Percentiles rank a stretch among this genome's conserved stretches.
Evolutionary conservation across 2,888 invertebrate species (phyloP).

Genomic region (Microctonus aethiopoides): DNA sequence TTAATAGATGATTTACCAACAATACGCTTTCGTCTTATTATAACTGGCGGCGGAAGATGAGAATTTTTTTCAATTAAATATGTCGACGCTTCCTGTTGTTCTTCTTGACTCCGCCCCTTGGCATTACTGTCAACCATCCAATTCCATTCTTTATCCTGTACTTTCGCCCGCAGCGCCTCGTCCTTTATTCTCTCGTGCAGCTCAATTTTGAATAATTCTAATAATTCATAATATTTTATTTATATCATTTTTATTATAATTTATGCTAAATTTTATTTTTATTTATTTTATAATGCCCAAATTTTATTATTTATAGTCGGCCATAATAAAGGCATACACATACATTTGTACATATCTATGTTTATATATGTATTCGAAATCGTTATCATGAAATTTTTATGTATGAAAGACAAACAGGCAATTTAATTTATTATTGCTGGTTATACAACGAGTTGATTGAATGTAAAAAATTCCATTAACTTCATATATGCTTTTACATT

Average conservation of each 20-base stretch:
- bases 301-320: neutral
- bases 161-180: slow-evolving; percentile 46
- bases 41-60: slow-evolving; percentile 60
- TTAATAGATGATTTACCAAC: slow-evolving; percentile 35
- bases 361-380: neutral
- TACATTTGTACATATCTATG: too few species aligned
- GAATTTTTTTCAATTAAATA: slow-evolving; percentile 40
- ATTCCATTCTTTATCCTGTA: slow-evolving; percentile 24
- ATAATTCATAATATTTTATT: neutral
- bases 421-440: neutral
- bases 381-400: slow-evolving; percentile 8
- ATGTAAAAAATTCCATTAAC: neutral
- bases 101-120: slow-evolving; percentile 37
- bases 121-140: slow-evolving; percentile 19
- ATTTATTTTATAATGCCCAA: neutral
- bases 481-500: neutral
- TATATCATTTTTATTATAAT: neutral
- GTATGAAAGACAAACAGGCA: slow-evolving; percentile 38
- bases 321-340: slow-evolving; percentile 22
- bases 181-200: slow-evolving; percentile 53
- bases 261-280: neutral
- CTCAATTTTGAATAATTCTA: slow-evolving; percentile 58
- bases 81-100: slow-evolving; percentile 17
- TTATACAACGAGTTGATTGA: neutral
- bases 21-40: slow-evolving; percentile 60